Evolutionary conservation across 92 coral and sea anemone species (phyloP).

Genomic region (Porites evermanni): DNA sequence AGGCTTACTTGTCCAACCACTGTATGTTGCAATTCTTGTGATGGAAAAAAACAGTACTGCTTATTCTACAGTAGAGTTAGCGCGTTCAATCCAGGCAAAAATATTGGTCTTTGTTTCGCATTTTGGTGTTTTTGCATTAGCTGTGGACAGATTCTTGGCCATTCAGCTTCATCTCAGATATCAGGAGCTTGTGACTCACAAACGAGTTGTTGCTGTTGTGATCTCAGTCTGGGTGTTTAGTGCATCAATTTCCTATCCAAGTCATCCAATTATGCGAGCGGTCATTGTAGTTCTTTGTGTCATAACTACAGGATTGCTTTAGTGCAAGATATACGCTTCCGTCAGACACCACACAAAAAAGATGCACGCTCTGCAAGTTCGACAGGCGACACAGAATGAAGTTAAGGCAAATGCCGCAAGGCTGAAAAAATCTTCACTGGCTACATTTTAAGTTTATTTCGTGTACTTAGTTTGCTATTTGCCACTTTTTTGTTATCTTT

Average conservation of each 20-base stretch:
- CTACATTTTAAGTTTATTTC: background rate
- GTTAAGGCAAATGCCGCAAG: background rate
- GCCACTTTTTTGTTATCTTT: background rate
- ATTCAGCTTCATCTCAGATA: slow-evolving; percentile 14
- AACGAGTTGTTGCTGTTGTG: slow-evolving; percentile 10
- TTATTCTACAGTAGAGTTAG: rapidly evolving
- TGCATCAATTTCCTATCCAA: background rate
- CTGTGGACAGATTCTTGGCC: slow-evolving; percentile 1
- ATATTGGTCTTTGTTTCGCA: background rate
- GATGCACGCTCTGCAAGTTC: background rate
- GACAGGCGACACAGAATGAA: background rate
- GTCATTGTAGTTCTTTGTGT: background rate
- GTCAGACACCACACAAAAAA: background rate
- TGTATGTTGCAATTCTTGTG: too few relatives aligned
- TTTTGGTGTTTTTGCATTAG: background rate
- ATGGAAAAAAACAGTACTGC: too few relatives aligned
- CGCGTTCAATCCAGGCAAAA: too few relatives aligned
- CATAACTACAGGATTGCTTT: background rate
- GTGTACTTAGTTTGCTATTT: background rate
- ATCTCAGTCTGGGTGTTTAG: background rate
- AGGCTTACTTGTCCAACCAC: too few relatives aligned
- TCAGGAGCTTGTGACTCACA: slow-evolving; percentile 11
- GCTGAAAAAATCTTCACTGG: background rate
- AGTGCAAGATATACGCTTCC: background rate
- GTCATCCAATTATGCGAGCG: too few relatives aligned